phyloP scores from a whole-genome alignment of 1,140 invertebrate species.

The Watersipora subatra region DNA sequence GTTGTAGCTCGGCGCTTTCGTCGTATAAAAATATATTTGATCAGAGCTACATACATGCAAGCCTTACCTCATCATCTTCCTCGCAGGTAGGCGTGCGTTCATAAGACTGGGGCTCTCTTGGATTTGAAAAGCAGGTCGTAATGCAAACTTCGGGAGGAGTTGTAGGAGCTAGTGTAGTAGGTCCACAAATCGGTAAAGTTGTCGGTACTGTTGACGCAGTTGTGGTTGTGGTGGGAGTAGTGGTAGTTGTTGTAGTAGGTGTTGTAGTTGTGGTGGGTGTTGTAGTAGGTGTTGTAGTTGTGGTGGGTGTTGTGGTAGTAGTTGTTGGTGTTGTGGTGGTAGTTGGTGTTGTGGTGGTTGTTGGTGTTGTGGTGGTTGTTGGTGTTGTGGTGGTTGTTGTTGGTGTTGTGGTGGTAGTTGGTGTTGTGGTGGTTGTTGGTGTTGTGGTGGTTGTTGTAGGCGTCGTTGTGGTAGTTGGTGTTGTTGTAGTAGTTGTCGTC shows the following conservation, averaged over 20 bases:
- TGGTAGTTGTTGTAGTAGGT: conserved; percentile 2
- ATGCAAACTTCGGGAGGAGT: no score
- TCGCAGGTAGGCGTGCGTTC: no score
- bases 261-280: neutral
- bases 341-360: neutral
- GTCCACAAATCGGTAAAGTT: neutral
- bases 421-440: neutral
- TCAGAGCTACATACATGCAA: no score
- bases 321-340: neutral
- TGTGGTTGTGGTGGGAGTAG: neutral
- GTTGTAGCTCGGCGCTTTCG: no score
- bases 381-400: neutral
- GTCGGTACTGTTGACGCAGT: neutral
- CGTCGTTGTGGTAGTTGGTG: neutral
- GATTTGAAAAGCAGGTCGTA: no score
- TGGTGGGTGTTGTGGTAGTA: neutral
- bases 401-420: neutral
- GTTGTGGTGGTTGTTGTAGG: neutral
- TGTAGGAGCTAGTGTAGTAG: neutral
- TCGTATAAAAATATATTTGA: no score
- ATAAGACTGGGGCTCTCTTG: no score
- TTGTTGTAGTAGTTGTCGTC: neutral
- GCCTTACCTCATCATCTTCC: no score
- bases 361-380: neutral
- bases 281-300: conserved; percentile 1